phyloP scores from a whole-genome alignment of 2,797 vertebrate species.

The Phataginus tricuspis region DNA sequence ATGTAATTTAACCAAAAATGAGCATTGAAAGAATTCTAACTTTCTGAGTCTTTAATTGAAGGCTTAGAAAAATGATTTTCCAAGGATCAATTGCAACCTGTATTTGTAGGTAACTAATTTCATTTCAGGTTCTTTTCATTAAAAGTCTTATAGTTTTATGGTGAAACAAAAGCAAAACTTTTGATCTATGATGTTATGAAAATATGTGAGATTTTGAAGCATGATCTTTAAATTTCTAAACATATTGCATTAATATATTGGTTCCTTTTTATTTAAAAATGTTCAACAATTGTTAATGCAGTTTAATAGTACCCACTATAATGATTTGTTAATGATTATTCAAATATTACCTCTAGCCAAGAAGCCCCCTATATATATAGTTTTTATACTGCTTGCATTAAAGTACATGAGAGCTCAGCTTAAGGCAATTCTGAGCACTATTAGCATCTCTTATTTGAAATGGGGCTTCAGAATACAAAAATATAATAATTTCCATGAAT shows the following conservation, averaged over 20 bases:
- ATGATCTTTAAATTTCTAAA: slow-evolving; percentile 39
- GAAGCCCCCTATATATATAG: slow-evolving; percentile 29
- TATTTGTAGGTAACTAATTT: slow-evolving; percentile 13
- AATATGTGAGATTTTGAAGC: slow-evolving; percentile 1
- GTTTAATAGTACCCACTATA: slow-evolving; percentile 12
- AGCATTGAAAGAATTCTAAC: slow-evolving; percentile 15
- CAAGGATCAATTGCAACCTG: neutral
- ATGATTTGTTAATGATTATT: slow-evolving; percentile 59
- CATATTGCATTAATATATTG: neutral
- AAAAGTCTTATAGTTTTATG: slow-evolving; percentile 8
- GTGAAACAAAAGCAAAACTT: slow-evolving; percentile 30
- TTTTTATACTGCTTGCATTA: slow-evolving; percentile 70
- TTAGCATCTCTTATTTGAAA: slow-evolving; percentile 81
- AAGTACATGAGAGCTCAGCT: slow-evolving; percentile 62
- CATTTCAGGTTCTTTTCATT: slow-evolving; percentile 32
- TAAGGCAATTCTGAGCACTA: slow-evolving; percentile 68
- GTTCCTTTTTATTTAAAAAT: slow-evolving; percentile 36
- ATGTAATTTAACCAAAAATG: neutral
- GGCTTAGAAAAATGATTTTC: slow-evolving; percentile 39
- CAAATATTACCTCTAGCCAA: slow-evolving; percentile 61
- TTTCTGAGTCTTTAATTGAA: slow-evolving; percentile 36
- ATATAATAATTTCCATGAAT: slow-evolving; percentile 77
- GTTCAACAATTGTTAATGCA: slow-evolving; percentile 50
- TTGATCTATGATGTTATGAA: slow-evolving; percentile 31
- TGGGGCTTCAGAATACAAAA: slow-evolving; percentile 73